Evolutionary conservation across 2,888 invertebrate species (phyloP).

Genomic region (Melanophora roralis): DNA sequence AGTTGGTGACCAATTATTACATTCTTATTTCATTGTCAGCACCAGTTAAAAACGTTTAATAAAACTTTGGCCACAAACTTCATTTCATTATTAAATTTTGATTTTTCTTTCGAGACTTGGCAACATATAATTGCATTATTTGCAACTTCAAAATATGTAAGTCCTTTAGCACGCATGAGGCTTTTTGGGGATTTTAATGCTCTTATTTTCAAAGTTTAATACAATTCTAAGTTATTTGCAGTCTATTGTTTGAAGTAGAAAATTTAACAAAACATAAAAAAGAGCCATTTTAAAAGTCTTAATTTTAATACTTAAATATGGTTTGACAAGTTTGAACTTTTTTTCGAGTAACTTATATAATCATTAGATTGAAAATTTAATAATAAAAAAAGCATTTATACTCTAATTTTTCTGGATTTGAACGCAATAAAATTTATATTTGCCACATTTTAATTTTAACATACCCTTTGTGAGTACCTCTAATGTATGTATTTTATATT

Average conservation of each 20-base stretch:
- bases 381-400: too few relatives aligned
- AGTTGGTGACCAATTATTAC: too few relatives aligned
- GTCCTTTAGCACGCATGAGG: constrained; percentile 30
- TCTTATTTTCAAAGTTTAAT: neutral
- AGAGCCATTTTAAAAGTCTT: constrained; percentile 15
- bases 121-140: neutral
- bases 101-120: neutral
- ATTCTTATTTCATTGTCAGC: constrained; percentile 33
- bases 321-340: too few relatives aligned
- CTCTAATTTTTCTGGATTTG: too few relatives aligned
- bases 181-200: neutral
- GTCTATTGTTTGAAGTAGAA: neutral
- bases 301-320: too few relatives aligned
- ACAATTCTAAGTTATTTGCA: constrained; percentile 4
- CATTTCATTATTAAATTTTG: neutral
- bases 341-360: too few relatives aligned
- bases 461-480: too few relatives aligned
- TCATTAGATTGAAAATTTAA: too few relatives aligned
- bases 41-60: neutral
- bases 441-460: too few relatives aligned
- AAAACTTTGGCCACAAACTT: neutral
- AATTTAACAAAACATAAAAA: constrained; percentile 27
- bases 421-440: too few relatives aligned
- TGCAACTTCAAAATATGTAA: neutral
- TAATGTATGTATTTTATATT: constrained; percentile 13